Evolutionary conservation across 2,888 invertebrate genomes (phyloP).

Genomic region (Andricus curvator): DNA sequence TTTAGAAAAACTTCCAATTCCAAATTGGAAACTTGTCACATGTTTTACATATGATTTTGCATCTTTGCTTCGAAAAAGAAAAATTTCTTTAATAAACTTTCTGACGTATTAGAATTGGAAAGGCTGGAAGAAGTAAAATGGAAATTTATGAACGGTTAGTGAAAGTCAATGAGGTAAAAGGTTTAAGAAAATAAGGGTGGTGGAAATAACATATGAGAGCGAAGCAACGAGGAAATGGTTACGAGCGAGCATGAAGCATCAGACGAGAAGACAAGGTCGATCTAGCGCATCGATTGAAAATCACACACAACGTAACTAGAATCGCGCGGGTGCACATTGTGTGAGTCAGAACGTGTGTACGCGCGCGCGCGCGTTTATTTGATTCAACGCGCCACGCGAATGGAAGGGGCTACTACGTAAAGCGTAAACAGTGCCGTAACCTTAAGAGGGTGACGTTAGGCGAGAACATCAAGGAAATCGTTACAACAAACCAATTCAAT

Average conservation of each 20-base stretch:
- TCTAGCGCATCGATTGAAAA: constrained; percentile 55
- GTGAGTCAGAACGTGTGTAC: constrained; percentile 20
- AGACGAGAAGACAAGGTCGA: constrained; percentile 53
- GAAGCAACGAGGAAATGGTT: constrained; percentile 2
- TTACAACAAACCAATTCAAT: background rate
- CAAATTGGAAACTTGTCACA: no score
- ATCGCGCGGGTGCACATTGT: constrained; percentile 51
- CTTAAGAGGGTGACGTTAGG: background rate
- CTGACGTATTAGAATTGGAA: background rate
- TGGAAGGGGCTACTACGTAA: constrained; percentile 26
- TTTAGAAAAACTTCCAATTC: no score
- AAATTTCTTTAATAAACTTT: no score
- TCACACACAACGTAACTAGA: constrained; percentile 45
- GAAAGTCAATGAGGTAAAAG: background rate
- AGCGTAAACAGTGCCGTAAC: constrained; percentile 36
- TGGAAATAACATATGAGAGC: constrained; percentile 3
- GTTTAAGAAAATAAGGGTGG: background rate
- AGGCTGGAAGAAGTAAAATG: background rate
- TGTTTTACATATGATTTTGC: no score
- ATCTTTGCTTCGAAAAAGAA: no score
- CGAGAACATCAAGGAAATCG: background rate
- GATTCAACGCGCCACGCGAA: constrained; percentile 25
- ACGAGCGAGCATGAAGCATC: constrained; percentile 27
- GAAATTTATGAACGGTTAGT: no score
- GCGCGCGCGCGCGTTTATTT: constrained; percentile 25